phyloP scores from a whole-genome alignment of 2,888 invertebrate species.

The Micoletzkya japonica region DNA sequence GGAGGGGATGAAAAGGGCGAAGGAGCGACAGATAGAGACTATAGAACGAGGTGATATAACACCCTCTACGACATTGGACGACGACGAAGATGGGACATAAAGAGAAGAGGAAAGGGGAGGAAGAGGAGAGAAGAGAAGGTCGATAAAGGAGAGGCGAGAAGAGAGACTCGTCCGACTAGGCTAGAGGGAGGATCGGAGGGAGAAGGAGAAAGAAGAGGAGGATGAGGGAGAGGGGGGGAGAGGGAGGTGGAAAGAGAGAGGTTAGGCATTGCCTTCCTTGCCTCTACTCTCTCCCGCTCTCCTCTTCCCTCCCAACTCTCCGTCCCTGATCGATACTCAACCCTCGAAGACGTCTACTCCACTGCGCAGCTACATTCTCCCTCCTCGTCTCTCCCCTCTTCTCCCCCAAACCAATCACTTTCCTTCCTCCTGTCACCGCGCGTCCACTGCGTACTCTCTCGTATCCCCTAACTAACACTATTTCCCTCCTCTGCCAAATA shows the following conservation, averaged over 20 bases:
- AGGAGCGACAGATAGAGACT: not conserved
- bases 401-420: too few species aligned
- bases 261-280: too few species aligned
- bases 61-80: not conserved
- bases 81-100: not conserved
- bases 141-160: not conserved
- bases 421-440: too few species aligned
- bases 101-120: not conserved
- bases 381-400: too few species aligned
- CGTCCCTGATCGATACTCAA: too few species aligned
- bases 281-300: too few species aligned
- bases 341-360: too few species aligned
- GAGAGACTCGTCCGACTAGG: not conserved
- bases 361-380: too few species aligned
- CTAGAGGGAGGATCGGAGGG: not conserved
- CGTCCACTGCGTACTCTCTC: too few species aligned
- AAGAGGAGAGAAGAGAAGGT: not conserved
- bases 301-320: too few species aligned
- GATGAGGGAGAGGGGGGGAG: not conserved
- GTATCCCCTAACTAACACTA: too few species aligned
- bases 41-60: not conserved
- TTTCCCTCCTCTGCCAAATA: too few species aligned
- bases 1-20: not conserved
- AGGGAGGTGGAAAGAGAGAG: not conserved
- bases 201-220: conserved; percentile 13